phyloP scores from a whole-genome alignment of 2,888 invertebrate species.

The Apodemia duryi region DNA sequence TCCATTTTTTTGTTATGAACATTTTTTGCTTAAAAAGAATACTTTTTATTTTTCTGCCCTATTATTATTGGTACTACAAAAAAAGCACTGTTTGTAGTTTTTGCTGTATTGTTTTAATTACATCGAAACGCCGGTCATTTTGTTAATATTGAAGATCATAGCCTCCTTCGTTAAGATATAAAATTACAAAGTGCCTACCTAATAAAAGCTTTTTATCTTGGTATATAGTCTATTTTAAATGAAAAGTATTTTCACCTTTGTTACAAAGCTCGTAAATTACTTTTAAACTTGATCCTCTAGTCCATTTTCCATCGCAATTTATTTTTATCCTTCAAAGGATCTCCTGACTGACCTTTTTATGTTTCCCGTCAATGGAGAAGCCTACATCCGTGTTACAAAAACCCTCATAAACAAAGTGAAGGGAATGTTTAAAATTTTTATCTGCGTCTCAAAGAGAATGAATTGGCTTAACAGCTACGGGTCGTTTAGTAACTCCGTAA shows the following conservation, averaged over 20 bases:
- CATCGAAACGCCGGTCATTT: neutral
- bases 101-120: too few species aligned
- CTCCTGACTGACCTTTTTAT: constrained; percentile 20
- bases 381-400: constrained; percentile 16
- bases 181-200: neutral
- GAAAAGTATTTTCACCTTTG: neutral
- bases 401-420: constrained; percentile 15
- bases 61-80: too few species aligned
- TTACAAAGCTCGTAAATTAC: neutral
- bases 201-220: neutral
- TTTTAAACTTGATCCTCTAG: constrained; percentile 10
- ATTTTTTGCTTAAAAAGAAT: too few species aligned
- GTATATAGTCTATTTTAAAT: neutral
- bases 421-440: constrained; percentile 18
- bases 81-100: too few species aligned
- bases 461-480: constrained; percentile 4
- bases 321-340: constrained; percentile 17
- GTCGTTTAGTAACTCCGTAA: neutral
- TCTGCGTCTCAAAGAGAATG: neutral
- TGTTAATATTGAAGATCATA: neutral
- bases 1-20: too few species aligned
- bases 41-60: too few species aligned
- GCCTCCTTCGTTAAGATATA: neutral
- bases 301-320: constrained; percentile 15
- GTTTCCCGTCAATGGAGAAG: constrained; percentile 18